These are phyloP conservation scores for Ephialtes manifestator DNA, from an alignment of 2,888 invertebrate species.

Conservation along the genomic window DNA sequence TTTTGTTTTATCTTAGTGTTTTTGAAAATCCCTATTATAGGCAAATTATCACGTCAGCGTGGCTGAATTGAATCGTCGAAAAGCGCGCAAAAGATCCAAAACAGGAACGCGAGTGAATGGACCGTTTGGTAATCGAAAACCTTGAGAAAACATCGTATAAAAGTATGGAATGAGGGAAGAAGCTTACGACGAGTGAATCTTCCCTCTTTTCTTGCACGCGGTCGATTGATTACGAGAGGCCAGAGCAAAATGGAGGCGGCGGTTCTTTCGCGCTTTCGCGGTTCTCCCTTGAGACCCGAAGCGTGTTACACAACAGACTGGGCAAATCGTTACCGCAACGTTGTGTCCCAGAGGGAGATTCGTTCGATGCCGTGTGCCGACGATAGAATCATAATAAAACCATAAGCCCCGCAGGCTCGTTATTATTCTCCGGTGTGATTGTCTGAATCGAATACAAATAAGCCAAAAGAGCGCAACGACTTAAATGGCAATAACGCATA, in stretches of 20 bases:
- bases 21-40: too few relatives aligned
- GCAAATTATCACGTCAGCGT: background rate
- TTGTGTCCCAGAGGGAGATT: conserved; percentile 43
- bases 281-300: conserved; percentile 62
- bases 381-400: conserved; percentile 51
- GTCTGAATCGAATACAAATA: conserved; percentile 15
- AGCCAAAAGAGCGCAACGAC: background rate
- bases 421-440: conserved; percentile 33
- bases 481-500: background rate
- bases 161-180: background rate
- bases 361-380: conserved; percentile 38
- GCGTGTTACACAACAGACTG: conserved; percentile 66
- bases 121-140: background rate
- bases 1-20: too few relatives aligned
- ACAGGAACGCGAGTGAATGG: conserved; percentile 27
- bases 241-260: conserved; percentile 18
- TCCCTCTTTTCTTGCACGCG: conserved; percentile 37
- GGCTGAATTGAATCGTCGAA: conserved; percentile 28
- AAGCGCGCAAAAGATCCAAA: conserved; percentile 4
- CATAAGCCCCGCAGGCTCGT: conserved; percentile 22
- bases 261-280: conserved; percentile 52
- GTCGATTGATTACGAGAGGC: conserved; percentile 65
- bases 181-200: conserved; percentile 1
- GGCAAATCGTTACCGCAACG: conserved; percentile 57
- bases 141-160: background rate